Evolutionary conservation across 2,888 invertebrate genomes (phyloP), one percentile per base, ranked within the genome.

Genomic region (Heliconius erato): DNA sequence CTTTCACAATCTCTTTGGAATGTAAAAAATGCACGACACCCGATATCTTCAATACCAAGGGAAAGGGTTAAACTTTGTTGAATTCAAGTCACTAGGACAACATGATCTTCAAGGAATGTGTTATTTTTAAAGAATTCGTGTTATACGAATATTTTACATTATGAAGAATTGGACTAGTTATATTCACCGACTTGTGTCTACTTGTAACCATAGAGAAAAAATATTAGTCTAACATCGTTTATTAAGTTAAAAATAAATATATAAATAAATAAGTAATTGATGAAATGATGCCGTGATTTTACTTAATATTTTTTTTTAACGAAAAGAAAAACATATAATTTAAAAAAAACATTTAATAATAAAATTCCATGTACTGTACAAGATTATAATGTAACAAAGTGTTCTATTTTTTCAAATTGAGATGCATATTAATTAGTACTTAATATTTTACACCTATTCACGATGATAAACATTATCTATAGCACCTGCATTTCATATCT

Each of bases 21-120:
- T 79, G 71, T 78, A 79, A 82, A 67, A 59, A 68, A 76, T 76
- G 76, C 40, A 40, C 16, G 35, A 63, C 63, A 76, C 76, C n/a
- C n/a, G 63, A 76, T 63, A 63, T 76, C 76, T 63, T 76, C 35
- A 63, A 63, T 63, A 76, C 35, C 63, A 69, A 85, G 86, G 84
- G 86, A 88, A 88, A 89, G 89, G 89, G 89, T 90, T 89, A 88
- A 89, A 89, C 87, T 88, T 88, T 85, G 84, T 87, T 88, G 87
- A 89, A 89, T 89, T 88, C 85, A 79, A 83, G 67, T 54, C 76
- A 89, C 89, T 80, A 89, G 89, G 89, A 79, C 28, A 49, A 54
- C 88, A 90, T 88, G 78, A 78, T 63, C 23, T 67, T 82, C 65
- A 83, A 84, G 82, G 49, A 81, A 80, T 78, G 23, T 28, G 49